Evolutionary conservation across 2,888 invertebrate genomes (phyloP).

Genomic region (Syrphus vitripennis): DNA sequence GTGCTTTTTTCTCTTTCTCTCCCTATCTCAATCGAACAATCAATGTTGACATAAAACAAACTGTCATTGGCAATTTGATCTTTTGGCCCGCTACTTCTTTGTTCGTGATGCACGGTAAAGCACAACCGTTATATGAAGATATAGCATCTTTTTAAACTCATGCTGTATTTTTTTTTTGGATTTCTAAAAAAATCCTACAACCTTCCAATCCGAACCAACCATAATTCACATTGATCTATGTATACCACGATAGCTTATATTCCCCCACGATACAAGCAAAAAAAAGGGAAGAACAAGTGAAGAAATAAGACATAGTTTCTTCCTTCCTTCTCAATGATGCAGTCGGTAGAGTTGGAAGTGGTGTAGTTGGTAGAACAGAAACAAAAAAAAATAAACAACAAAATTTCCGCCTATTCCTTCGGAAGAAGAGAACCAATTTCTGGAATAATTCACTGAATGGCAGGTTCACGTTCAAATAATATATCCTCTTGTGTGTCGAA

Average conservation of each 20-base stretch:
- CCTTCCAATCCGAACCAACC: constrained; percentile 31
- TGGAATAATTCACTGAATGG: constrained; percentile 26
- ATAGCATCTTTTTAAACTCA: neutral
- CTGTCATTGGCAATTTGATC: constrained; percentile 50
- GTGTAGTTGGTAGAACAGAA: neutral
- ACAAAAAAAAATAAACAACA: neutral
- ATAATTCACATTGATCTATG: constrained; percentile 57
- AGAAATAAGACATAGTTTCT: neutral
- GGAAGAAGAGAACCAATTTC: neutral
- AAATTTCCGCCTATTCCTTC: neutral
- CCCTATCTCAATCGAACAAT: constrained; percentile 15
- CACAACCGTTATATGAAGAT: neutral
- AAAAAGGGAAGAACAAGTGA: neutral
- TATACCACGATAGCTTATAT: constrained; percentile 27
- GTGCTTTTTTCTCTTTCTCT: neutral
- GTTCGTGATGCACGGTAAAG: neutral
- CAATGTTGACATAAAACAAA: constrained; percentile 31
- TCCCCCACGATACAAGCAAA: neutral
- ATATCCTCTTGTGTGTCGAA: constrained; percentile 53
- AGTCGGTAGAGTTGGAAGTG: neutral
- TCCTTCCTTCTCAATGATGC: neutral
- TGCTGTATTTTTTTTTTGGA: neutral
- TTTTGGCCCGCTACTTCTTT: neutral
- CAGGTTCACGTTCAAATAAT: constrained; percentile 56
- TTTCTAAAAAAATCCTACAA: constrained; percentile 25